Base-by-base conservation (phyloP, 2,113 vertebrate genomes). In the Pollachius pollachius region DNA sequence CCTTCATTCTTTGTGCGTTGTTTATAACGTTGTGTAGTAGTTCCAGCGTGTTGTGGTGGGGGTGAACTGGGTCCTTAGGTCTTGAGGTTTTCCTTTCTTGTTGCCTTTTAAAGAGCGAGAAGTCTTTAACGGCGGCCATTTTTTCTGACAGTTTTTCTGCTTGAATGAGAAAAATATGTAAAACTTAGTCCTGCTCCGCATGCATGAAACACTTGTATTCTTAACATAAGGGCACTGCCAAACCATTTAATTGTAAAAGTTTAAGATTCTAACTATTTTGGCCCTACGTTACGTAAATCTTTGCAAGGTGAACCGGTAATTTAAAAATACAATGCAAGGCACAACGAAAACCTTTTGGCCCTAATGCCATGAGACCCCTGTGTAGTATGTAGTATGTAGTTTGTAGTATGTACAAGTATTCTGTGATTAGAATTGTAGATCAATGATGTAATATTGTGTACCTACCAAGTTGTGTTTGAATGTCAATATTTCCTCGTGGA, bases 261-360 rank as follows among this genome's bases (percentile, higher is more conserved):
- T 19, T 17, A 57, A 19, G 15, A 34, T 21, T 16, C 58, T 16
- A 58, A 71, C 25, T 56, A 52, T 13, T 56, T 37, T 69, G 17
- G 17, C 27, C 34, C 34, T 54, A 27, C 59, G 57, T 16, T 17
- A n/a, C n/a, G 62, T 11, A 13, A 9, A 48, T 48, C 11, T 48
- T 48, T 9, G 41, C 41, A 48, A 9, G 41, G 11, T 48, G 41
- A 48, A 48, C 12, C 41, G 41, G 41, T 48, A 13, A 48, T 48
- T 11, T 48, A 65, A 18, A 41, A n/a, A 48, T 48, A 0, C 41
- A 69, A 68, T 58, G 37, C 5, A 54, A 48, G 64, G 74, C 75
- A 73, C 82, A 72, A 64, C 77, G 81, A 76, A 87, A 83, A 87
- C 85, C 83, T 85, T 81, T 81, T 37, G 81, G 87, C 88, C 82